These are phyloP conservation scores for Saccopteryx leptura DNA, from an alignment of 2,113 vertebrate genomes.

Conservation along the genomic window DNA sequence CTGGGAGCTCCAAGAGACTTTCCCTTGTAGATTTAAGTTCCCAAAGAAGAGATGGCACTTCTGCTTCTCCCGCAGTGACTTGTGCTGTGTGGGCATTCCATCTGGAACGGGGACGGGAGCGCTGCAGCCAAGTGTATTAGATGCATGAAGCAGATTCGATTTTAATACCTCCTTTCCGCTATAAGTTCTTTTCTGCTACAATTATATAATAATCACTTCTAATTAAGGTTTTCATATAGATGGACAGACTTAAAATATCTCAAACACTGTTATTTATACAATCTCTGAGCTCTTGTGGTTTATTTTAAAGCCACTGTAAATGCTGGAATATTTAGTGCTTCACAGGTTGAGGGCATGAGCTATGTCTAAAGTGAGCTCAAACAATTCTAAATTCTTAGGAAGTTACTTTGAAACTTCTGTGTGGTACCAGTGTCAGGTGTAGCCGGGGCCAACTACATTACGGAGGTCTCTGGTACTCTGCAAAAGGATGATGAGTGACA, in stretches of 20 bases:
- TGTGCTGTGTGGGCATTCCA: not conserved
- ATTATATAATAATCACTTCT: not conserved
- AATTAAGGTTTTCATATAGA: not conserved
- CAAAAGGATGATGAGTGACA: not conserved
- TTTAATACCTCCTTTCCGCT: not conserved
- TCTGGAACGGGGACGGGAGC: not conserved
- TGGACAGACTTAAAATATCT: not conserved
- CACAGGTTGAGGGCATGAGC: rapidly evolving
- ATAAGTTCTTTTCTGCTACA: not conserved
- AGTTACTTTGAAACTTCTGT: not conserved
- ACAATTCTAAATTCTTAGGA: not conserved
- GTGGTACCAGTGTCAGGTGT: not conserved
- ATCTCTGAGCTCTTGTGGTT: rapidly evolving
- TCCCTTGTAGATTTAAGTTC: not conserved
- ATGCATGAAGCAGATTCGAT: not conserved
- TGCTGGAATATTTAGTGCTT: not conserved
- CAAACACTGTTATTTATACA: not conserved
- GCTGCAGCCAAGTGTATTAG: not conserved
- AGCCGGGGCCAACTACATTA: not conserved
- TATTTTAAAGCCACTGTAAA: not conserved
- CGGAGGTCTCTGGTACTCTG: not conserved
- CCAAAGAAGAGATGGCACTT: not conserved
- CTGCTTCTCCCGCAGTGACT: not conserved
- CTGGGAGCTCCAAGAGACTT: not conserved
- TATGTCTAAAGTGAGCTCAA: not conserved